Evolutionary conservation across 2,113 vertebrate species (phyloP).

Genomic region (Scophthalmus maximus): DNA sequence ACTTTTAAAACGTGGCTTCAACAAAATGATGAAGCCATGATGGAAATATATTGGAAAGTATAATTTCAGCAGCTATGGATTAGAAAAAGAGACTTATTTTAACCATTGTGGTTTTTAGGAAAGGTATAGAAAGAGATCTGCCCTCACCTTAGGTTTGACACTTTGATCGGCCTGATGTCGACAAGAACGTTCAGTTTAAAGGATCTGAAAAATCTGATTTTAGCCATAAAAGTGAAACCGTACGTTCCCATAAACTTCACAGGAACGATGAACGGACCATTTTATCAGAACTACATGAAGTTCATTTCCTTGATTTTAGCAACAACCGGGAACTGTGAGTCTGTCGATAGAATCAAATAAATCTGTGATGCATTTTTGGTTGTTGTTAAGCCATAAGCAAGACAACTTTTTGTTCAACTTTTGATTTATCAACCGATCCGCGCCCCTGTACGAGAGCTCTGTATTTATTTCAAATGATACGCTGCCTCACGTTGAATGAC

Average conservation of each 20-base stretch:
- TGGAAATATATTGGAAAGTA: background rate
- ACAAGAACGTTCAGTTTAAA: background rate
- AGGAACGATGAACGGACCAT: background rate
- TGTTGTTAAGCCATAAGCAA: conserved; percentile 5
- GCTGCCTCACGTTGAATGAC: conserved; percentile 21
- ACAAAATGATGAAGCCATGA: background rate
- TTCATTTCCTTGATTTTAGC: conserved; percentile 4
- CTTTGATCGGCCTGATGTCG: background rate
- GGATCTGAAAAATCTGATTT: background rate
- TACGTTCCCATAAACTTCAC: background rate
- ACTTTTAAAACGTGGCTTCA: conserved; percentile 27
- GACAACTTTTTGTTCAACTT: background rate
- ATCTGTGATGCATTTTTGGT: background rate
- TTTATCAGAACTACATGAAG: background rate
- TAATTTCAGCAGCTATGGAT: background rate
- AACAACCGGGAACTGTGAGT: conserved; percentile 19
- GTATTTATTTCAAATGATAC: conserved; percentile 47
- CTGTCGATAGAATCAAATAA: conserved; percentile 3
- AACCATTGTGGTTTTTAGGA: no score
- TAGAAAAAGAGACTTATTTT: background rate
- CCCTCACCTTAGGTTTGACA: background rate
- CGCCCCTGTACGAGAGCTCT: conserved; percentile 6
- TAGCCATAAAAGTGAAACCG: conserved; percentile 1
- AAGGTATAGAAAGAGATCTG: background rate
- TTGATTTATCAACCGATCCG: background rate